Conservation (phyloP, 2,888 invertebrate genomes). For the Sisyra nigra region DNA sequence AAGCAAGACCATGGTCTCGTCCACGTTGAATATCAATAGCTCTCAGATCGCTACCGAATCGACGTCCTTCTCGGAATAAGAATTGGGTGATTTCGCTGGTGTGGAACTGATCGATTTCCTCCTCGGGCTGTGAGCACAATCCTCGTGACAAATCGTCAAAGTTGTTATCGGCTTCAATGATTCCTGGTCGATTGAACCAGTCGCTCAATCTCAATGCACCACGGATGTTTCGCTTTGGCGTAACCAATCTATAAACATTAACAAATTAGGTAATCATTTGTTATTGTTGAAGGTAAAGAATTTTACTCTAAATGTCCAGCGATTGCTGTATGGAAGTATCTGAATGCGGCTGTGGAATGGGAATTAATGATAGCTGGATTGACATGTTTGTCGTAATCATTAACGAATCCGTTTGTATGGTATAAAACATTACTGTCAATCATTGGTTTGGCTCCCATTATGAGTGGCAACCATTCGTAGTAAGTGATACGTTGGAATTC, state of each 20-base stretch:
- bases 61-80: constrained; percentile 48
- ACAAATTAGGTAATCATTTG: constrained; percentile 8
- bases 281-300: constrained; percentile 1
- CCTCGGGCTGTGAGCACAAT: constrained; percentile 58
- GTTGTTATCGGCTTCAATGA: constrained; percentile 44
- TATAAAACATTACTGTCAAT: constrained; percentile 34
- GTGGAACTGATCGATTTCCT: constrained; percentile 43
- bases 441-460: constrained; percentile 37
- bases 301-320: constrained; percentile 52
- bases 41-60: constrained; percentile 65
- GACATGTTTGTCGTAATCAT: constrained; percentile 48
- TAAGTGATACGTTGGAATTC: constrained; percentile 58
- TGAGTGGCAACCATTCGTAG: constrained; percentile 61
- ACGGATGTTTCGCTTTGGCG: constrained; percentile 34
- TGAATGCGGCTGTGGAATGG: constrained; percentile 54
- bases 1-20: constrained; percentile 71
- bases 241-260: constrained; percentile 32
- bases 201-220: constrained; percentile 50
- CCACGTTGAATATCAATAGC: constrained; percentile 74
- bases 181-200: constrained; percentile 48
- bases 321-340: constrained; percentile 57
- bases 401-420: constrained; percentile 38
- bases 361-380: constrained; percentile 50
- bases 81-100: constrained; percentile 42
- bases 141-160: constrained; percentile 63